Percentiles rank a stretch among this genome's conserved stretches.
Conservation (phyloP, 2,113 vertebrate genomes). For the Sinocyclocheilus anshuiensis region DNA sequence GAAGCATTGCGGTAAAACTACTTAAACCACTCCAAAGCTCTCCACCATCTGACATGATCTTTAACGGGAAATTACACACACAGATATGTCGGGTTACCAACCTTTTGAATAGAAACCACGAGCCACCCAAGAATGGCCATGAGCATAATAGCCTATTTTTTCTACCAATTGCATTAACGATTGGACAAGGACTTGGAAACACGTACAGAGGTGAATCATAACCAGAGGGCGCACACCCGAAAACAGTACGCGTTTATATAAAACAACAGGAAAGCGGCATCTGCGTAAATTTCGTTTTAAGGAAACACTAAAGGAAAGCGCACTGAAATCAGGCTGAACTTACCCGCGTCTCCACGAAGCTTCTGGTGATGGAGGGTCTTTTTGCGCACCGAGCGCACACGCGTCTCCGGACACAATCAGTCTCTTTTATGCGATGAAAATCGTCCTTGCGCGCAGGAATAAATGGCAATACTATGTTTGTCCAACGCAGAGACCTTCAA, state of each 20-base stretch:
- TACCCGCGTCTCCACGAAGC: slow-evolving; percentile 21
- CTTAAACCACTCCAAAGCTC: not conserved
- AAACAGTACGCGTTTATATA: not conserved
- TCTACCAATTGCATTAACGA: not conserved
- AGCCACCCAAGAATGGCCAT: not conserved
- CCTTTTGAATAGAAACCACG: not conserved
- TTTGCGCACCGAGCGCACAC: slow-evolving; percentile 10
- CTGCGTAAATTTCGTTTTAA: not conserved
- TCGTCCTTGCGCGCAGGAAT: slow-evolving; percentile 17
- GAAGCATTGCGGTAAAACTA: slow-evolving; percentile 28
- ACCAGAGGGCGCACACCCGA: slow-evolving; percentile 25
- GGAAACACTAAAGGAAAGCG: not conserved
- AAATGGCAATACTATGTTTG: not conserved
- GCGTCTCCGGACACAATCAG: slow-evolving; percentile 30
- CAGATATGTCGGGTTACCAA: not conserved
- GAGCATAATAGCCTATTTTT: not conserved
- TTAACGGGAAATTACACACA: not conserved
- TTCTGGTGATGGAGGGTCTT: not conserved
- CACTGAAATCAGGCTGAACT: slow-evolving; percentile 1
- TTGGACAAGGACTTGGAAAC: not conserved
- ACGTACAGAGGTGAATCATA: slow-evolving; percentile 39
- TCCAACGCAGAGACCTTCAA: not conserved
- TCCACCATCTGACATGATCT: not conserved
- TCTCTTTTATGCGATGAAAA: slow-evolving; percentile 34
- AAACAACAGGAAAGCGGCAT: not conserved